phyloP scores from a whole-genome alignment of 2,888 invertebrate genomes.

The Pogonocherus hispidulus region DNA sequence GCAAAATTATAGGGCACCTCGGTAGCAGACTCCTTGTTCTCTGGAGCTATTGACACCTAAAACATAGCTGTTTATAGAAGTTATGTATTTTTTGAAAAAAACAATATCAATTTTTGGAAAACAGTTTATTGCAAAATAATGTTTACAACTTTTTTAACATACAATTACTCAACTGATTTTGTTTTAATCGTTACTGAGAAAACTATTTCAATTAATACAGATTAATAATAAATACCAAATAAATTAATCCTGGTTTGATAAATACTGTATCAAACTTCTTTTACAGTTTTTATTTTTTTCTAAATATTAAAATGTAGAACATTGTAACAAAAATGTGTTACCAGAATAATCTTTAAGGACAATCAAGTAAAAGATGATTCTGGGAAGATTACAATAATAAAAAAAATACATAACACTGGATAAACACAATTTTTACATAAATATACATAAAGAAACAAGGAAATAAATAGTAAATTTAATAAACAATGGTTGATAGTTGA shows the following conservation, averaged over 20 bases:
- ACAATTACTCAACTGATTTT: background rate
- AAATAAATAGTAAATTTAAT: background rate
- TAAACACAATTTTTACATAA: background rate
- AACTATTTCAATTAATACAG: background rate
- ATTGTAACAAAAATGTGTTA: background rate
- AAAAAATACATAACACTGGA: constrained; percentile 21
- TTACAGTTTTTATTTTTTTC: background rate
- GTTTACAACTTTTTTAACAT: constrained; percentile 29
- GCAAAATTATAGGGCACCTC: constrained; percentile 15
- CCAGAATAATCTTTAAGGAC: constrained; percentile 21
- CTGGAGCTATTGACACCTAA: constrained; percentile 28
- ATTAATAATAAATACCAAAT: background rate
- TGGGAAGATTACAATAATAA: background rate
- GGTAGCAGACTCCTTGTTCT: background rate
- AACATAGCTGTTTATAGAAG: constrained; percentile 39
- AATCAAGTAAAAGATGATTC: constrained; percentile 19
- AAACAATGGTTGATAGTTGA: background rate
- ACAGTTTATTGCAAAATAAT: constrained; percentile 39
- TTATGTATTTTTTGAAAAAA: constrained; percentile 33
- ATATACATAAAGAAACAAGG: background rate
- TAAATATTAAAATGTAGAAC: background rate
- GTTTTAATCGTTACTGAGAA: background rate
- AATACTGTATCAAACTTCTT: too few species aligned
- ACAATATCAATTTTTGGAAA: constrained; percentile 35
- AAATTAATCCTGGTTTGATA: too few species aligned